Evolutionary conservation across 2,113 vertebrate species (phyloP).

Genomic region (Etheostoma spectabile): DNA sequence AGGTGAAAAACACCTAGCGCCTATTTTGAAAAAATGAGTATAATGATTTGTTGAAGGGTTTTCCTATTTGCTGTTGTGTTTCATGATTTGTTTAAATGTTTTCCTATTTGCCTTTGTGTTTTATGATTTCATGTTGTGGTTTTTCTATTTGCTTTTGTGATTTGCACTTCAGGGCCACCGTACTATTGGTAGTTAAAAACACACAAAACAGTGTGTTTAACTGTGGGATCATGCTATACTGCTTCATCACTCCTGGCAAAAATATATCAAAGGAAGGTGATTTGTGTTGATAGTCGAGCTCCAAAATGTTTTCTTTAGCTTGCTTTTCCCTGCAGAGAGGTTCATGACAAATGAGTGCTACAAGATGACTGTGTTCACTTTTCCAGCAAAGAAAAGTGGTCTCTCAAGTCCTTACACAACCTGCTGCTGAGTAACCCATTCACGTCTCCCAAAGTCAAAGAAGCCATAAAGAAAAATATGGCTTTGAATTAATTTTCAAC

Average conservation of each 20-base stretch:
- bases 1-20: no score
- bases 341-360: conserved; percentile 17
- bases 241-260: not conserved
- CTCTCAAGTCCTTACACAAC: conserved; percentile 13
- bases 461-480: conserved; percentile 34
- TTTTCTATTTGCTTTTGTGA: no score
- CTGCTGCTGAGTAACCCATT: conserved; percentile 15
- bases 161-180: not conserved
- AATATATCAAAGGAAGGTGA: conserved; percentile 1
- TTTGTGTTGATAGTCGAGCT: conserved; percentile 8
- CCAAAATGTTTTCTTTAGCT: not conserved
- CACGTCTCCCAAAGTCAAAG: conserved; percentile 37
- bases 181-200: not conserved
- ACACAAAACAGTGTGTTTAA: conserved; percentile 1
- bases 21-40: no score
- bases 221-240: not conserved
- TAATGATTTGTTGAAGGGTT: no score
- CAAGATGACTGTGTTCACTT: conserved; percentile 30
- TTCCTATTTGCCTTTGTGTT: no score
- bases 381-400: conserved; percentile 3
- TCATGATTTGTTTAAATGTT: no score
- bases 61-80: no score
- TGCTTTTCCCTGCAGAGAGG: conserved; percentile 5
- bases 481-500: conserved; percentile 18
- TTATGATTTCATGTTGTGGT: no score